These are phyloP conservation scores for Sigmodon hispidus DNA, from an alignment of 2,113 vertebrate species.

Conservation along the genomic window DNA sequence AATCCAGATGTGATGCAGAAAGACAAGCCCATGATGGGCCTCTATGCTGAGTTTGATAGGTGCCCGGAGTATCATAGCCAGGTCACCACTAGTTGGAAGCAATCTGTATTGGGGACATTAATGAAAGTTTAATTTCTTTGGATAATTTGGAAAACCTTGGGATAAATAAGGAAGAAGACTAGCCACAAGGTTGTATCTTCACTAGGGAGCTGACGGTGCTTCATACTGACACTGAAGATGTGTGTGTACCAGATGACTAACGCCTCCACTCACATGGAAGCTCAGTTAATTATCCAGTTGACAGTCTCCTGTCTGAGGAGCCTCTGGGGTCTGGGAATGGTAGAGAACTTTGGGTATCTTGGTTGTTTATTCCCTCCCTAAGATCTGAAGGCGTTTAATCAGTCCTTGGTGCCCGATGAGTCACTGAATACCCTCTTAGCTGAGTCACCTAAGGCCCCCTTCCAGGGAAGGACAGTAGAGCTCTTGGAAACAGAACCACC, in stretches of 20 bases:
- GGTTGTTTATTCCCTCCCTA: background rate
- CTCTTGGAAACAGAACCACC: background rate
- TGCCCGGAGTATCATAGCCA: background rate
- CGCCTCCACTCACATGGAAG: background rate
- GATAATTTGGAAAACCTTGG: background rate
- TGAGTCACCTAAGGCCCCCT: constrained; percentile 19
- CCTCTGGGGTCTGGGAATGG: background rate
- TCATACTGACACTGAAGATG: background rate
- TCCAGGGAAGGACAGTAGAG: background rate
- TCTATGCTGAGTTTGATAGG: background rate
- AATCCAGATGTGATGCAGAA: background rate
- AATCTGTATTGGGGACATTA: background rate
- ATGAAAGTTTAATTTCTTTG: background rate
- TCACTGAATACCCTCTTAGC: background rate
- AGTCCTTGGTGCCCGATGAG: constrained; percentile 30
- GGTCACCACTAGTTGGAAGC: background rate
- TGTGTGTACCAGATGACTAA: background rate
- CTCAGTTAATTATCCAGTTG: background rate
- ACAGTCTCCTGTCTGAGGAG: background rate
- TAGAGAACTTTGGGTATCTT: background rate
- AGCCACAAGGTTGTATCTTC: background rate
- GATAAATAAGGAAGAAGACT: background rate
- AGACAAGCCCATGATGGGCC: background rate
- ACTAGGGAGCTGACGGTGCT: background rate
- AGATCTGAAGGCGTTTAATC: background rate